Base-by-base conservation (phyloP, 2,888 invertebrate genomes). In the Temnothorax unifasciatus region DNA sequence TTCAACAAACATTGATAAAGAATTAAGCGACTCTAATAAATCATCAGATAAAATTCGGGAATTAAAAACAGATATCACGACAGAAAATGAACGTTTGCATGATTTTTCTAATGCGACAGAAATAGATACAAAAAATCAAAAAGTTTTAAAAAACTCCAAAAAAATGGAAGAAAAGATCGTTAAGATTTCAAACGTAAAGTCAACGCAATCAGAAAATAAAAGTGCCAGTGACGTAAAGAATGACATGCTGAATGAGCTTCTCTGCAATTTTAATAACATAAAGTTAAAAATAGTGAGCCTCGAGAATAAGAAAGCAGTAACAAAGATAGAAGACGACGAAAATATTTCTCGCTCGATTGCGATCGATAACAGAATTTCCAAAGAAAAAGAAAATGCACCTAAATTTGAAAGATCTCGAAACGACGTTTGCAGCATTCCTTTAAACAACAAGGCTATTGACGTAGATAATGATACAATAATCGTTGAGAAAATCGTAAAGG, bases 231-330 rank as follows among this genome's bases (percentile, higher is more conserved):
- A 93, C 34, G 91, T 83, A 2, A 94, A 94, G 82, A 90, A 89
- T 87, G 92, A 93, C 47, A 91, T 95, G 66, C 82, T 95, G 79
- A 93, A 92, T 82, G 94, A 95, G 85, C 88, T 95, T 74, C 88
- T 94, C 74, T 90, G 87, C 59, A 94, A 93, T 86, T 95, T 95
- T 69, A 86, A 87, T 79, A 89, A 90, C 18, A 93, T 94, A 52
- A 94, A 91, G 90, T 90, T 94, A 66, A 94, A 89, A 84, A 57
- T 59, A 73, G 73, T 81, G 6, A 73, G 59, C 9, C 85, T 92
- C 73, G 90, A 93, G 54, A 89, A 68, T 59, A 41, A 13, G 44
- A 83, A 69, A 57, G 13, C 66, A 59, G 15, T 75, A 54, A n/a
- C 75, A 68, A 77, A 34, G 64, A 68, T 15, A 15, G 64, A 8